These are phyloP conservation scores for Palloptera scutellata DNA, from an alignment of 2,888 invertebrate genomes.

Conservation along the genomic window DNA sequence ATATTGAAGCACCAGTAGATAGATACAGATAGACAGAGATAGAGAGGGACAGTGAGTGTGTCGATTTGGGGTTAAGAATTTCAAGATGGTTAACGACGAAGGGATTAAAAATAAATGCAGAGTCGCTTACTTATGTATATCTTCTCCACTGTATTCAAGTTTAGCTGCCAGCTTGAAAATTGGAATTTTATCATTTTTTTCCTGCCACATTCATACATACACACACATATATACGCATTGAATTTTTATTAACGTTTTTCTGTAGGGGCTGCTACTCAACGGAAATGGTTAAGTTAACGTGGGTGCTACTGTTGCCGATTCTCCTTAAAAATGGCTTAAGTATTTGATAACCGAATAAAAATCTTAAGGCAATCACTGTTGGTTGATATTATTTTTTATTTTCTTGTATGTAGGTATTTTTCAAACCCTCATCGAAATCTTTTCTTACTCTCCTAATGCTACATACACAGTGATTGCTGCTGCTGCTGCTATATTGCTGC, in stretches of 20 bases:
- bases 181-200: no score
- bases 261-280: no score
- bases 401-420: slow-evolving; percentile 7
- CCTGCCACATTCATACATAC: no score
- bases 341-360: slow-evolving; percentile 49
- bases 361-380: slow-evolving; percentile 38
- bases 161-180: no score
- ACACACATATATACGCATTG: no score
- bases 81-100: neutral
- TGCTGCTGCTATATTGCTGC: slow-evolving; percentile 18
- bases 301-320: neutral
- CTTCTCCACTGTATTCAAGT: no score
- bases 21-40: no score
- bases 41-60: no score
- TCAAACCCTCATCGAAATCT: slow-evolving; percentile 18
- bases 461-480: neutral
- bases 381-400: slow-evolving; percentile 17
- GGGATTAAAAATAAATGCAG: neutral
- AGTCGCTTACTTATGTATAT: no score
- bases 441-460: slow-evolving; percentile 5
- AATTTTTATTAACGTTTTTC: no score
- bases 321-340: slow-evolving; percentile 1
- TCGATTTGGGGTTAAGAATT: no score
- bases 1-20: neutral
- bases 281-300: neutral